A percentile compares a stretch with the other conserved stretches of the same genome.
Evolutionary conservation across 2,888 invertebrate species (phyloP).

Genomic region (Drosophila percnosoma): DNA sequence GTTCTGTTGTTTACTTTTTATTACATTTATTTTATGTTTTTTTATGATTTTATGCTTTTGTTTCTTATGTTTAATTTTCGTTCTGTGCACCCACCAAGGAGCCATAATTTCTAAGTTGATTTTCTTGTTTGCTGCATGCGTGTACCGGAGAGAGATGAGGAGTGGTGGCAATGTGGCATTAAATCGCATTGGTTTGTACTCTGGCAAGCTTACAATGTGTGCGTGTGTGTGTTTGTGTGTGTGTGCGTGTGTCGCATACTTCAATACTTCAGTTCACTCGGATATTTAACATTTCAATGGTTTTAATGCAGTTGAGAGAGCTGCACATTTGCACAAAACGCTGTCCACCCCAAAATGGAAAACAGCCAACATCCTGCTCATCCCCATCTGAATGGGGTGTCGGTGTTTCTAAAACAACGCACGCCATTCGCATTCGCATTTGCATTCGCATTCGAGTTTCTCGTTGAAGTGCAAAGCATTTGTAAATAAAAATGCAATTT

Average conservation of each 20-base stretch:
- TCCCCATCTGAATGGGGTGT: slow-evolving; percentile 4
- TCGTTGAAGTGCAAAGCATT: slow-evolving; percentile 72
- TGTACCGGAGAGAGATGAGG: not conserved
- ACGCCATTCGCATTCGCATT: slow-evolving; percentile 24
- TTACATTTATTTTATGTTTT: slow-evolving; percentile 78
- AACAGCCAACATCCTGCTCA: not conserved
- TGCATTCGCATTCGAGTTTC: slow-evolving; percentile 24
- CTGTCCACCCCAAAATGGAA: slow-evolving; percentile 26
- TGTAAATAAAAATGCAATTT: slow-evolving; percentile 82
- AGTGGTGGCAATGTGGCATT: slow-evolving; percentile 22
- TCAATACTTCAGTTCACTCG: slow-evolving; percentile 21
- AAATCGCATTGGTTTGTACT: slow-evolving; percentile 31
- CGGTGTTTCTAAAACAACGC: slow-evolving; percentile 53
- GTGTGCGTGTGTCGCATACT: slow-evolving; percentile 5
- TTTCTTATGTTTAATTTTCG: slow-evolving; percentile 55
- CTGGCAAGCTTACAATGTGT: slow-evolving; percentile 15
- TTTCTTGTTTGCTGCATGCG: slow-evolving; percentile 73
- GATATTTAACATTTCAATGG: slow-evolving; percentile 54
- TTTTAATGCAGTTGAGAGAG: slow-evolving; percentile 37
- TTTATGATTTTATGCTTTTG: slow-evolving; percentile 75
- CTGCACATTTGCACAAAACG: slow-evolving; percentile 35
- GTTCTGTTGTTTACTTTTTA: slow-evolving; percentile 50
- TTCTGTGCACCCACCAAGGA: slow-evolving; percentile 71
- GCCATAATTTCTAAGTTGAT: slow-evolving; percentile 83
- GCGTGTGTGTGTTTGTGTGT: not conserved